These are phyloP conservation scores for Popillia japonica DNA, from an alignment of 1,140 invertebrate species.

Conservation along the genomic window DNA sequence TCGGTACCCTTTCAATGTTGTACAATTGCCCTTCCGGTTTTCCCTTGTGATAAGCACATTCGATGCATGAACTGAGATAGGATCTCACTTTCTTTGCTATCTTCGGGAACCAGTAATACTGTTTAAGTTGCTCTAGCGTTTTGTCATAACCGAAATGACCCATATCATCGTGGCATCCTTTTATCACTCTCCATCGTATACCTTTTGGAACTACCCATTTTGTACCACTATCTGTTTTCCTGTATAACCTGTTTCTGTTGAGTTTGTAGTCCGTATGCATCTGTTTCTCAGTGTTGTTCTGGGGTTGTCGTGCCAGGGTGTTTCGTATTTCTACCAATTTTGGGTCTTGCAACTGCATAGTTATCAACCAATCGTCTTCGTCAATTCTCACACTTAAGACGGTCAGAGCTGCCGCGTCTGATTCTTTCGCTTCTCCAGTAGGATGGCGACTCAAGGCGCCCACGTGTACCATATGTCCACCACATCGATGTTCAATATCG, in stretches of 20 bases:
- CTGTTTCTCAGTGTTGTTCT: neutral
- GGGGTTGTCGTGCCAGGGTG: neutral
- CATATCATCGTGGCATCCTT: constrained; percentile 54
- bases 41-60: constrained; percentile 24
- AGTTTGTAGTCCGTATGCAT: neutral
- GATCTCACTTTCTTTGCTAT: constrained; percentile 11
- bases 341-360: neutral
- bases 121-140: constrained; percentile 47
- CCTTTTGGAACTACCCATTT: constrained; percentile 51
- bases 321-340: neutral
- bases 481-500: neutral
- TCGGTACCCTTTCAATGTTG: constrained; percentile 51
- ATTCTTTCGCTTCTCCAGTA: neutral
- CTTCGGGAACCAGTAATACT: constrained; percentile 55
- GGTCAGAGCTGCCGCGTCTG: neutral
- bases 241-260: neutral
- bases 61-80: constrained; percentile 5
- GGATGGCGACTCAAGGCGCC: neutral
- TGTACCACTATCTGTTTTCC: constrained; percentile 29
- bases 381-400: neutral
- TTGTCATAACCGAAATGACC: constrained; percentile 54
- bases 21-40: constrained; percentile 42
- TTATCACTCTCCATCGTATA: constrained; percentile 48
- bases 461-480: neutral
- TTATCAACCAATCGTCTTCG: neutral